phyloP scores from a whole-genome alignment of 1,140 invertebrate species.

The Pseudomyrmex pallidus region DNA sequence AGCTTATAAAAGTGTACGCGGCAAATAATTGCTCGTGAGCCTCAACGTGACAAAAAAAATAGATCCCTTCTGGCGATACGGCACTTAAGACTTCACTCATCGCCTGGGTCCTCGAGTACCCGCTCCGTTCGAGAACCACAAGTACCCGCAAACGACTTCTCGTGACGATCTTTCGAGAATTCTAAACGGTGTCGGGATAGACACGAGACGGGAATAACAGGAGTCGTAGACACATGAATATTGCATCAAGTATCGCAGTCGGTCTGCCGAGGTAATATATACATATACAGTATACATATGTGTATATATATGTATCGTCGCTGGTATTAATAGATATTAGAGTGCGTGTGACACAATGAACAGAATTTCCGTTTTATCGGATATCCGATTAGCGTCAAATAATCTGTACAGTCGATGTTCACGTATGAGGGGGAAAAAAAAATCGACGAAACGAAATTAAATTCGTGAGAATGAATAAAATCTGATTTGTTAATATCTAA shows the following conservation, averaged over 20 bases:
- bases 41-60: slow-evolving; percentile 52
- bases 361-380: background rate
- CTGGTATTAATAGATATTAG: slow-evolving; percentile 18
- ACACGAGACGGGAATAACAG: background rate
- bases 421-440: too few species aligned
- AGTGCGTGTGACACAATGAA: background rate
- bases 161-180: slow-evolving; percentile 48
- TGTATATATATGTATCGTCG: too few species aligned
- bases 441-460: slow-evolving; percentile 7
- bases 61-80: slow-evolving; percentile 62
- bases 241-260: slow-evolving; percentile 2
- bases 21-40: slow-evolving; percentile 56
- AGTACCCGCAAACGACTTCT: slow-evolving; percentile 54
- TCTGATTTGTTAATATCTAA: background rate
- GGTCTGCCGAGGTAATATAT: background rate
- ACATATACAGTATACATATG: too few species aligned
- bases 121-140: slow-evolving; percentile 48
- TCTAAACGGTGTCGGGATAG: slow-evolving; percentile 38
- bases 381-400: slow-evolving; percentile 7
- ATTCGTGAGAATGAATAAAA: slow-evolving; percentile 1
- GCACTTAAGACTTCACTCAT: slow-evolving; percentile 63
- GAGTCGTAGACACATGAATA: slow-evolving; percentile 1
- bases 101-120: slow-evolving; percentile 43
- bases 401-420: background rate
- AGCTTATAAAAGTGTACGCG: slow-evolving; percentile 45